A percentile compares a stretch with the other conserved stretches of the same genome.
These are phyloP conservation scores for Acrocephalus scirpaceus DNA, from an alignment of 2,797 vertebrate genomes.

Conservation along the genomic window DNA sequence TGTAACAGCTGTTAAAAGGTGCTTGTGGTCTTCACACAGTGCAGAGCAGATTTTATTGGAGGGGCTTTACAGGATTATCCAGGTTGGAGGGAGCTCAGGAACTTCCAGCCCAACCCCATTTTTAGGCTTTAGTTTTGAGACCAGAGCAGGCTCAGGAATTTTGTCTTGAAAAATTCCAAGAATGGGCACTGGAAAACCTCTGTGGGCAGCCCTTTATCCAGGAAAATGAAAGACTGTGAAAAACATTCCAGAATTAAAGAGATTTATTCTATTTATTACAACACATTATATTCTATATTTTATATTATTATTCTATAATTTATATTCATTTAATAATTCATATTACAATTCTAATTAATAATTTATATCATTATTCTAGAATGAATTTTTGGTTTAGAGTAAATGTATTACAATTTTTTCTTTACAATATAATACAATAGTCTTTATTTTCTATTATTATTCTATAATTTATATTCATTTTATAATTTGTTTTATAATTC, in stretches of 20 bases:
- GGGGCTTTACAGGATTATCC: background rate
- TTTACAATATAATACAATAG: no score
- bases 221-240: background rate
- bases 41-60: background rate
- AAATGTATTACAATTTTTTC: no score
- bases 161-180: background rate
- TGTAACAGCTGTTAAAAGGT: rapidly evolving
- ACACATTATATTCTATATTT: background rate
- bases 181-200: background rate
- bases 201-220: background rate
- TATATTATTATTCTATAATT: background rate
- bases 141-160: background rate
- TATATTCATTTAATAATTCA: no score
- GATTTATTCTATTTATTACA: background rate
- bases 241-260: background rate
- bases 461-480: background rate
- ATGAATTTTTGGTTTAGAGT: no score
- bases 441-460: background rate
- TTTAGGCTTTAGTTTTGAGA: background rate
- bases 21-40: background rate
- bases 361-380: no score
- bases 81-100: background rate
- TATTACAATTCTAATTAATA: background rate
- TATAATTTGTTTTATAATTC: background rate
- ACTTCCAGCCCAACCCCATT: background rate